These are phyloP conservation scores for Osmoderma eremita DNA, from an alignment of 2,888 invertebrate genomes.

Conservation along the genomic window DNA sequence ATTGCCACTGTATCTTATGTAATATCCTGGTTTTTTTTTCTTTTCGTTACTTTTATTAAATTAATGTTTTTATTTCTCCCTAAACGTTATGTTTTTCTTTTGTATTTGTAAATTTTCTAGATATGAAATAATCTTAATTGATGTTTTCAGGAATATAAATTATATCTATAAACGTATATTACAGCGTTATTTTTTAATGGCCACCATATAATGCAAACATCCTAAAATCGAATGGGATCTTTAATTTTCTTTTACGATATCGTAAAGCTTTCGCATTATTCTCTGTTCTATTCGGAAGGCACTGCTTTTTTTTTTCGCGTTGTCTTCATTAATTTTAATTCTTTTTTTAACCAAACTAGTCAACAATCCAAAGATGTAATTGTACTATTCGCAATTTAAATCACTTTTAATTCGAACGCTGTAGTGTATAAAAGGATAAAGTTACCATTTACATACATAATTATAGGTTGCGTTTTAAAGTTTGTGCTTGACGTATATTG, in stretches of 20 bases:
- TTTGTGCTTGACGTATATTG: too few relatives aligned
- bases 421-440: too few relatives aligned
- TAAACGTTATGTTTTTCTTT: constrained; percentile 16
- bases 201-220: constrained; percentile 34
- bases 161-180: constrained; percentile 17
- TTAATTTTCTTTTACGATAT: constrained; percentile 20
- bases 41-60: neutral
- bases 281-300: neutral
- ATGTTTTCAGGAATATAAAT: constrained; percentile 3
- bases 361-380: neutral
- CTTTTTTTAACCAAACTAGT: neutral
- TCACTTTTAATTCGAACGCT: too few relatives aligned
- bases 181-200: constrained; percentile 27
- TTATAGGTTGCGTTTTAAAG: too few relatives aligned
- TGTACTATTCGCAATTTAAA: too few relatives aligned
- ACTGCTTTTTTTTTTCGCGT: neutral
- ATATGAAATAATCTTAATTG: constrained; percentile 31
- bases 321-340: neutral
- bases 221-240: constrained; percentile 26
- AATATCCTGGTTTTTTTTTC: too few relatives aligned
- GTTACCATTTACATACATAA: too few relatives aligned
- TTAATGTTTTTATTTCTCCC: constrained; percentile 8
- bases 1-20: too few relatives aligned
- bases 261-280: constrained; percentile 1
- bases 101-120: constrained; percentile 37